Percentiles rank a stretch among this genome's conserved stretches.
Evolutionary conservation across 2,113 vertebrate genomes (phyloP).

Genomic region (Terrapene triunguis): DNA sequence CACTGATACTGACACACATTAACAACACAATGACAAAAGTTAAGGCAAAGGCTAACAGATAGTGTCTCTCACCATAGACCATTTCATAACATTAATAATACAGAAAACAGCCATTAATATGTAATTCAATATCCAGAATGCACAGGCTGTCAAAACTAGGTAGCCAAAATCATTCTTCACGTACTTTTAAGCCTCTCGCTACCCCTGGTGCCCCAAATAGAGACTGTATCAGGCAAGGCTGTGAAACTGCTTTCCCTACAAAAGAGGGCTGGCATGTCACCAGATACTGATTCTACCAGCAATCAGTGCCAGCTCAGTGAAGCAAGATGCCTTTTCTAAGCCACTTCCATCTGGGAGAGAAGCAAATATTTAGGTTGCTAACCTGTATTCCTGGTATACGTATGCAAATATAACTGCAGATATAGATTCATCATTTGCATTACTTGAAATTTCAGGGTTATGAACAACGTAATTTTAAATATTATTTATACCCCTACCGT

Average conservation of each 20-base stretch:
- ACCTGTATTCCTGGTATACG: neutral
- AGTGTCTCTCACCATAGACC: constrained; percentile 44
- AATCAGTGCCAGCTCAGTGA: neutral
- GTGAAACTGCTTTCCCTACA: neutral
- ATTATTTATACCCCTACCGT: neutral
- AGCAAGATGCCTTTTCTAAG: neutral
- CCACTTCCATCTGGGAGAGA: fast-evolving
- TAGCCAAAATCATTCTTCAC: constrained; percentile 43
- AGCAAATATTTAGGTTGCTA: neutral
- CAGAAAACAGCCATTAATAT: constrained; percentile 54
- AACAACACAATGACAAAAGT: constrained; percentile 47
- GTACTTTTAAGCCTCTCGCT: constrained; percentile 51
- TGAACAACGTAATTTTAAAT: neutral
- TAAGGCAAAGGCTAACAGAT: constrained; percentile 66
- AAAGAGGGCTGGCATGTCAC: neutral
- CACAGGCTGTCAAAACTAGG: constrained; percentile 42
- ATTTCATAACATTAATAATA: constrained; percentile 57
- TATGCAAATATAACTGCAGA: neutral
- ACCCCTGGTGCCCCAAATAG: neutral
- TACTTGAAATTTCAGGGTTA: neutral
- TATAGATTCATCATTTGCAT: neutral
- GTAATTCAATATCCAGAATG: constrained; percentile 65
- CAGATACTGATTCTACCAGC: constrained; percentile 4
- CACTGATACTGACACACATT: constrained; percentile 32
- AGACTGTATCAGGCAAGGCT: neutral